Evolutionary conservation across 2,113 vertebrate genomes (phyloP).

Genomic region (Rhegmatorhina hoffmannsi): DNA sequence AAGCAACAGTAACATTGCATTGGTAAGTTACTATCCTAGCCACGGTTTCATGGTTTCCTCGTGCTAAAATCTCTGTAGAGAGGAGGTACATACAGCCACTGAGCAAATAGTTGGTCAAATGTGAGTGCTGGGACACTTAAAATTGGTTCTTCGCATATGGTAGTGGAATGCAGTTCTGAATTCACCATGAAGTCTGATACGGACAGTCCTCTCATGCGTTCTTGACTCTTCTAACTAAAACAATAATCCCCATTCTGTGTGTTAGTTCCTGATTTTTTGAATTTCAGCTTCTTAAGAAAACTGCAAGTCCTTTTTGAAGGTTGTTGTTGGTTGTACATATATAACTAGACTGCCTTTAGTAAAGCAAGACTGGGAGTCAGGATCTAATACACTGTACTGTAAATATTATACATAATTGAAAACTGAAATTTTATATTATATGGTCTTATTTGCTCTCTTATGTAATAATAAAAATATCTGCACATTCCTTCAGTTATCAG

Average conservation of each 20-base stretch:
- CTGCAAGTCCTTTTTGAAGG: not conserved
- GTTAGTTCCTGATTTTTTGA: not conserved
- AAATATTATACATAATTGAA: not conserved
- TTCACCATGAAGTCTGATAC: not conserved
- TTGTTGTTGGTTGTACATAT: not conserved
- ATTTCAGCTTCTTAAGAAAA: not conserved
- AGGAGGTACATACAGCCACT: not conserved
- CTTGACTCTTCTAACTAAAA: not conserved
- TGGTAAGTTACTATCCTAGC: not conserved
- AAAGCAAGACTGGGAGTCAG: not conserved
- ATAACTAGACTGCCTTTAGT: not conserved
- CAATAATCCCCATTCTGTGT: not conserved
- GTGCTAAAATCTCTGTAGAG: not conserved
- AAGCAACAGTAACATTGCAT: not conserved
- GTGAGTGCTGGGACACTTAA: not conserved
- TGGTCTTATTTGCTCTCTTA: not conserved
- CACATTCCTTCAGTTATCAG: not conserved
- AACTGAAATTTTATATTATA: not conserved
- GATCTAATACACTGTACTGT: not conserved
- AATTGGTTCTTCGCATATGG: not conserved
- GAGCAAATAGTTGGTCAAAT: not conserved
- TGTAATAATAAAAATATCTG: not conserved
- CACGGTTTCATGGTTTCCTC: not conserved
- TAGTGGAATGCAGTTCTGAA: not conserved
- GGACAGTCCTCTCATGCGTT: not conserved